Conservation (phyloP, 2,113 vertebrate species). For the Polypterus bichir region DNA sequence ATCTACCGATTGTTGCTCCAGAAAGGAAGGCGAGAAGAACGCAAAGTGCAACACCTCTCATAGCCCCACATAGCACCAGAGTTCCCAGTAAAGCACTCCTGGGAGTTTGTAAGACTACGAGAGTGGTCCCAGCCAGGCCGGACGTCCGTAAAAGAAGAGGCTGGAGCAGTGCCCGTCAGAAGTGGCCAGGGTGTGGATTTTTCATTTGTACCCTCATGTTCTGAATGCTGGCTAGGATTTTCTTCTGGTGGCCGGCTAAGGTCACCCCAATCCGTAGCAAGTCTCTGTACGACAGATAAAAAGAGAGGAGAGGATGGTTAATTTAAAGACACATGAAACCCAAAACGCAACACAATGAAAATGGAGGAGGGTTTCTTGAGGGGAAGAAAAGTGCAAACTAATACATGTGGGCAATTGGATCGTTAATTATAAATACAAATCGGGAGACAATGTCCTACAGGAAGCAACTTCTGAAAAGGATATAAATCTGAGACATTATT, state of each 20-base stretch:
- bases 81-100: conserved; percentile 9
- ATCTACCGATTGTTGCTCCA: not conserved
- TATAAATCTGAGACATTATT: too few relatives aligned
- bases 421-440: not conserved
- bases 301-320: not conserved
- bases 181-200: conserved; percentile 44
- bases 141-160: conserved; percentile 1
- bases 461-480: not conserved
- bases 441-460: not conserved
- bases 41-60: not conserved
- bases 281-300: conserved; percentile 36
- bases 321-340: not conserved
- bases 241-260: conserved; percentile 66
- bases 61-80: not conserved
- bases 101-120: not conserved
- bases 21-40: not conserved
- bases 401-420: not conserved
- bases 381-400: not conserved
- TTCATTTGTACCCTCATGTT: conserved; percentile 52
- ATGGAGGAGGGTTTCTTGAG: not conserved
- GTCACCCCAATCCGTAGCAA: conserved; percentile 65
- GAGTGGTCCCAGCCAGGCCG: not conserved
- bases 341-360: not conserved
- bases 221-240: conserved; percentile 65
- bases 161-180: conserved; percentile 27